Percentiles rank a stretch among this genome's conserved stretches.
These are phyloP conservation scores for Prietella phreatophila DNA, from an alignment of 2,113 vertebrate genomes.

Conservation along the genomic window DNA sequence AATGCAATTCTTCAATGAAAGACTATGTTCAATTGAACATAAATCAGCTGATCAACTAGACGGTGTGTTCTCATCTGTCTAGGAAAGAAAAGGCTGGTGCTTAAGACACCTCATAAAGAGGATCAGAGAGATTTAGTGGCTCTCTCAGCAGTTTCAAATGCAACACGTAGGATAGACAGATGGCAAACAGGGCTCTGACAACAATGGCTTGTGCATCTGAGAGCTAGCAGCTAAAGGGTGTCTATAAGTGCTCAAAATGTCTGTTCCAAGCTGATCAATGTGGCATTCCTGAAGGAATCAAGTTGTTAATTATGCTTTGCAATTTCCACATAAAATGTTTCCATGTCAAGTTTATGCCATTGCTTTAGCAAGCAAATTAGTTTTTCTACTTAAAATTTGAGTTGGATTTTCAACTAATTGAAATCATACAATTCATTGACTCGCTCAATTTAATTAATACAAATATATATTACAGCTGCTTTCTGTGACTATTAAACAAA, in stretches of 20 bases:
- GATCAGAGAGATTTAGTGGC: conserved; percentile 62
- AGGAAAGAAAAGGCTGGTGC: conserved; percentile 35
- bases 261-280: background rate
- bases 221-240: background rate
- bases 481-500: background rate
- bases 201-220: background rate
- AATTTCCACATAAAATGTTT: background rate
- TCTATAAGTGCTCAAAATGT: background rate
- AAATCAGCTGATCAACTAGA: too few species aligned
- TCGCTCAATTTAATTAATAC: background rate
- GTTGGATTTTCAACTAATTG: background rate
- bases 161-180: conserved; percentile 59
- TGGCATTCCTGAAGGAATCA: background rate
- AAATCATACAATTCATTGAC: background rate
- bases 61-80: background rate
- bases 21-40: background rate
- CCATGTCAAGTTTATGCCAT: background rate
- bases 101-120: conserved; percentile 60
- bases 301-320: background rate
- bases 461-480: background rate
- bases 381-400: background rate
- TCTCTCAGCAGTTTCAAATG: conserved; percentile 74
- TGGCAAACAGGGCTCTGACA: conserved; percentile 50
- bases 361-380: background rate
- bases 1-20: background rate